Percentiles rank a stretch among this genome's conserved stretches.
Conservation (phyloP, 1,140 invertebrate species). For the Panulirus ornatus region DNA sequence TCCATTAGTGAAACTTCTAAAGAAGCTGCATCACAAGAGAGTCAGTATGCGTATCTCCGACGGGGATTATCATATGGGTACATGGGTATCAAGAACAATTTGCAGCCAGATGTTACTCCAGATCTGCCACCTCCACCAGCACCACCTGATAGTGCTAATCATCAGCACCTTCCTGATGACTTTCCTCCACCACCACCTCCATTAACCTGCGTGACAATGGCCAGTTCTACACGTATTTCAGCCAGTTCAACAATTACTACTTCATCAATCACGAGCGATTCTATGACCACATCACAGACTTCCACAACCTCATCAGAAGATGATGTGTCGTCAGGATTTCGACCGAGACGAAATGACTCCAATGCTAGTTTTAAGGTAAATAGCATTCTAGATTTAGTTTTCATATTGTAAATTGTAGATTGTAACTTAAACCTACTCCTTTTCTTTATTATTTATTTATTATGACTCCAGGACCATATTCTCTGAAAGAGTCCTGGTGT, state of each 20-base stretch:
- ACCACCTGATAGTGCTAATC: conserved; percentile 74
- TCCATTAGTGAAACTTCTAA: conserved; percentile 81
- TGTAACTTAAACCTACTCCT: not conserved
- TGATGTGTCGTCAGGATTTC: conserved; percentile 78
- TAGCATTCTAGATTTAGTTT: too few relatives aligned
- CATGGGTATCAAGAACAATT: conserved; percentile 74
- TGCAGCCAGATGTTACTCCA: conserved; percentile 72
- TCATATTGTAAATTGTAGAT: not conserved
- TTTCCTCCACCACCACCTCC: conserved; percentile 80
- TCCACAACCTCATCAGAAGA: conserved; percentile 39
- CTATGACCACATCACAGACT: conserved; percentile 43
- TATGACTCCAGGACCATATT: too few relatives aligned
- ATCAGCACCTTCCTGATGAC: conserved; percentile 77
- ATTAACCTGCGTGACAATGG: conserved; percentile 76
- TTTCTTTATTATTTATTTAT: too few relatives aligned
- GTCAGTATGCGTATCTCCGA: conserved; percentile 66
- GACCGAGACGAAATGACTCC: conserved; percentile 86
- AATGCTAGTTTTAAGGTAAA: conserved; percentile 91
- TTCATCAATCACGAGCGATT: conserved; percentile 68
- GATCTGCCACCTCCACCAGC: conserved; percentile 74
- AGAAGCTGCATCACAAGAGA: conserved; percentile 77
- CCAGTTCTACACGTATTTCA: conserved; percentile 72
- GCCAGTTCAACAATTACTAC: conserved; percentile 60
- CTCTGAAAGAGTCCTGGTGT: too few relatives aligned
- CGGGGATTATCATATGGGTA: conserved; percentile 71